Evolutionary conservation across 2,113 vertebrate genomes (phyloP), one percentile per base, ranked within the genome.

Genomic region (Pogona vitticeps): DNA sequence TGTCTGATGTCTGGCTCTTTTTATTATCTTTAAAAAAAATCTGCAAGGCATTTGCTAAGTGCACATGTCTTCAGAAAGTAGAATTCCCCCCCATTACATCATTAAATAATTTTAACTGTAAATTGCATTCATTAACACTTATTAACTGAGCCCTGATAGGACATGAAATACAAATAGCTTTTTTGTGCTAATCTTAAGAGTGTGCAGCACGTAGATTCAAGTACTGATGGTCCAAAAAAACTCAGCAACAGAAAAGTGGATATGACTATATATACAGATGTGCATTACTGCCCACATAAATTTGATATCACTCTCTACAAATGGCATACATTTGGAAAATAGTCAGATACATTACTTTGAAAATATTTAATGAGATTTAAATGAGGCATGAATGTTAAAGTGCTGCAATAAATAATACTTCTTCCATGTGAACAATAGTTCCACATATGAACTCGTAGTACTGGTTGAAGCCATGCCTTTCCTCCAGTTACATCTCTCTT

Each of bases 361-460:
- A 38, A 42, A 65, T 42, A 67, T 80, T 42, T 80, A 80, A 80
- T 42, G 79, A 42, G 61, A 80, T 80, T 80, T 80, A 67, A 65
- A 80, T 65, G 79, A 80, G 36, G 79, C 79, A 67, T 80, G 79
- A 65, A 65, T 65, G 28, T 40, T 80, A 67, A 65, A 42, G 38
- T 28, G 38, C 14, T 28, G 38, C 6, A 6, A 76, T 52, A 42
- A 67, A 42, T 42, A 65, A 80, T 65, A 40, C 9, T 42, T 31
- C 2, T 13, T 21, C 38, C 8, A 23, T 15, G 36, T 38, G 36
- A 38, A 65, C 40, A 31, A 42, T 14, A 61, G 56, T 26, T 21
- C 36, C 18, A 36, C 3, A 42, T 9, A 80, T 38, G 33, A 4
- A 36, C 33, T 79, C 20, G 8, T 23, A 10, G 56, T n/a, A 58